These are phyloP conservation scores for Trinorchestia longiramus DNA, from an alignment of 1,140 invertebrate genomes.

Conservation along the genomic window DNA sequence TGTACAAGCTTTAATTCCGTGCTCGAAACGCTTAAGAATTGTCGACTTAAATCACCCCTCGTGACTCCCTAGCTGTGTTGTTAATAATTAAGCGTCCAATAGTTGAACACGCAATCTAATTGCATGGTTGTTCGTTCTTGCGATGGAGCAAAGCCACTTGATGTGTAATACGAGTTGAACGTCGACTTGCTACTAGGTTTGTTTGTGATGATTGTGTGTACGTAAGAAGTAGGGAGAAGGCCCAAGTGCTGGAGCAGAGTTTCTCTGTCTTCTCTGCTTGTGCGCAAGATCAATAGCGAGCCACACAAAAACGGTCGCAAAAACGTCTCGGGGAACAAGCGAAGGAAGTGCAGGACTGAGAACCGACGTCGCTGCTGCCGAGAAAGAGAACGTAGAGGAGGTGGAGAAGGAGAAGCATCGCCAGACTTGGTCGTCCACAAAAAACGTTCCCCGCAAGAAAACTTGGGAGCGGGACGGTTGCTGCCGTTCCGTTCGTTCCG, in stretches of 20 bases:
- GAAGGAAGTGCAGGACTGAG: constrained; percentile 38
- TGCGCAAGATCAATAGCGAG: constrained; percentile 53
- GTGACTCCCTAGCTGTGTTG: too few species aligned
- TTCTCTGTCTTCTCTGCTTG: constrained; percentile 32
- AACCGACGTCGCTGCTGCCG: not conserved
- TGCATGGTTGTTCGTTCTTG: not conserved
- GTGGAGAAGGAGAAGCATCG: not conserved
- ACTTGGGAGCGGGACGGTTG: constrained; percentile 12
- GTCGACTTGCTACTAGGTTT: not conserved
- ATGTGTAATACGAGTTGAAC: not conserved
- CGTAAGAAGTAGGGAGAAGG: not conserved
- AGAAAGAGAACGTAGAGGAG: not conserved
- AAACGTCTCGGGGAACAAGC: constrained; percentile 28
- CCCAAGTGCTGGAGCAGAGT: not conserved
- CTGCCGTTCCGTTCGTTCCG: constrained; percentile 35
- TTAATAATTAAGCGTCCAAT: not conserved
- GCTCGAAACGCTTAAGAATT: not conserved
- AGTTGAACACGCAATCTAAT: not conserved
- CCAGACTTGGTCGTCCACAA: constrained; percentile 36
- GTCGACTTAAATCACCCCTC: not conserved
- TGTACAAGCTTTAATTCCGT: not conserved
- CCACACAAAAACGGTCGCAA: constrained; percentile 19
- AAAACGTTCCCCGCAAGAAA: constrained; percentile 24
- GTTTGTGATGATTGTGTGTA: not conserved
- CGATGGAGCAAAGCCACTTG: not conserved